Evolutionary conservation across 2,888 invertebrate species (phyloP).

Genomic region (Opisthograptis luteolata): DNA sequence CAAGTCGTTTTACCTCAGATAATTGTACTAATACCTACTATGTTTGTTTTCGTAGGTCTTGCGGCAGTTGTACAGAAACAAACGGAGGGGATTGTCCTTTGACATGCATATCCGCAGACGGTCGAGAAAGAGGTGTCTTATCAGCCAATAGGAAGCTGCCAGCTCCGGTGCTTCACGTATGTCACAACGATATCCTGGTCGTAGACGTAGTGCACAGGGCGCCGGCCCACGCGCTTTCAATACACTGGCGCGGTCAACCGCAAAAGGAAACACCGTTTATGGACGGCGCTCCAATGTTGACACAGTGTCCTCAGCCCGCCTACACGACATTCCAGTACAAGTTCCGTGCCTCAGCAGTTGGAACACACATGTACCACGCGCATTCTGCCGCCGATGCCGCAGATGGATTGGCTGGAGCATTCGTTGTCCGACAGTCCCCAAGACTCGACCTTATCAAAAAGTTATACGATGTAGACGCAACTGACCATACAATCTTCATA

Average conservation of each 20-base stretch:
- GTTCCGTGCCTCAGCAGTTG: conserved; percentile 88
- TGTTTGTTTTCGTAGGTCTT: conserved; percentile 74
- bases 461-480: conserved; percentile 88
- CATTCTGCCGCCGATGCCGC: conserved; percentile 88
- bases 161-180: conserved; percentile 86
- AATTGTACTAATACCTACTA: background rate
- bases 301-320: conserved; percentile 90
- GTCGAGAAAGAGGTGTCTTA: conserved; percentile 85
- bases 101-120: conserved; percentile 87
- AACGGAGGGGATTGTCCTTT: conserved; percentile 83
- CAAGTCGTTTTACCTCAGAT: too few relatives aligned
- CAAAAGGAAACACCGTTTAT: conserved; percentile 88
- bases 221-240: conserved; percentile 87
- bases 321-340: conserved; percentile 91
- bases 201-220: conserved; percentile 90
- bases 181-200: conserved; percentile 90
- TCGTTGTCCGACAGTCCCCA: conserved; percentile 87
- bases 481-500: conserved; percentile 87
- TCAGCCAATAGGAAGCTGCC: conserved; percentile 88
- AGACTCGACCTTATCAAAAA: conserved; percentile 84
- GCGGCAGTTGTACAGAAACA: conserved; percentile 87
- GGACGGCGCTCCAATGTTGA: conserved; percentile 91
- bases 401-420: conserved; percentile 88
- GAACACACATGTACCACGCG: conserved; percentile 91
- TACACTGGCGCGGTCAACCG: conserved; percentile 93